Conservation (phyloP, 2,113 vertebrate genomes). For the Labeo catla region DNA sequence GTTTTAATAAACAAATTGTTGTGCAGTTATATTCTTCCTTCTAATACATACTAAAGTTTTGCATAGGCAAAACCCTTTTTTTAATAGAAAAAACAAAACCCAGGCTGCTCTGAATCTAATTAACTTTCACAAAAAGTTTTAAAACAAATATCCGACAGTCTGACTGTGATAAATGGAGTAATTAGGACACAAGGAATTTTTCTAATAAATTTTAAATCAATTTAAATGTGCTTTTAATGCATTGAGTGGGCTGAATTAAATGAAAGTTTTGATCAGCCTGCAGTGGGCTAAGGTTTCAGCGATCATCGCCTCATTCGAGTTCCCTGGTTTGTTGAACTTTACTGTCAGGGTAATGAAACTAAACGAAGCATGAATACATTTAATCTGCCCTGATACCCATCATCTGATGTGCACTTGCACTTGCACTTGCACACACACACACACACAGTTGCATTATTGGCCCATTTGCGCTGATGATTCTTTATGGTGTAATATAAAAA, state of each 20-base stretch:
- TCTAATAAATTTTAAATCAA: not conserved
- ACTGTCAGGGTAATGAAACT: slow-evolving; percentile 50
- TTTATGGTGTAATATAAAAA: slow-evolving; percentile 17
- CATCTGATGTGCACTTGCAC: slow-evolving; percentile 11
- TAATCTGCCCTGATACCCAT: slow-evolving; percentile 42
- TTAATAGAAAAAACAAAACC: not conserved
- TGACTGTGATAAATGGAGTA: slow-evolving; percentile 43
- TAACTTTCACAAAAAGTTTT: not conserved
- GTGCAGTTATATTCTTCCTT: not conserved
- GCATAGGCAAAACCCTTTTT: not conserved
- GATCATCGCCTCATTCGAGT: slow-evolving; percentile 45
- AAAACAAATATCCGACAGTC: slow-evolving; percentile 25
- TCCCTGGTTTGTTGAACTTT: slow-evolving; percentile 51
- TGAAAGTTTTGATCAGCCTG: slow-evolving; percentile 40
- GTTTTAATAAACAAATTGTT: not conserved
- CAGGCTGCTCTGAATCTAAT: not conserved
- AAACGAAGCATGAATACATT: slow-evolving; percentile 51
- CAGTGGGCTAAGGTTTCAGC: slow-evolving; percentile 32
- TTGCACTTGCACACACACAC: not conserved
- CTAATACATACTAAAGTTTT: not conserved
- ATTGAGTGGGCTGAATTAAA: slow-evolving; percentile 52
- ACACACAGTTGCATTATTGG: not conserved
- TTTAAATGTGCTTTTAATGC: slow-evolving; percentile 39
- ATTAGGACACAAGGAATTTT: slow-evolving; percentile 24
- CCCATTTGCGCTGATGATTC: slow-evolving; percentile 24